These are phyloP conservation scores for Monodelphis domestica DNA, from an alignment of 2,797 vertebrate genomes.

Conservation along the genomic window DNA sequence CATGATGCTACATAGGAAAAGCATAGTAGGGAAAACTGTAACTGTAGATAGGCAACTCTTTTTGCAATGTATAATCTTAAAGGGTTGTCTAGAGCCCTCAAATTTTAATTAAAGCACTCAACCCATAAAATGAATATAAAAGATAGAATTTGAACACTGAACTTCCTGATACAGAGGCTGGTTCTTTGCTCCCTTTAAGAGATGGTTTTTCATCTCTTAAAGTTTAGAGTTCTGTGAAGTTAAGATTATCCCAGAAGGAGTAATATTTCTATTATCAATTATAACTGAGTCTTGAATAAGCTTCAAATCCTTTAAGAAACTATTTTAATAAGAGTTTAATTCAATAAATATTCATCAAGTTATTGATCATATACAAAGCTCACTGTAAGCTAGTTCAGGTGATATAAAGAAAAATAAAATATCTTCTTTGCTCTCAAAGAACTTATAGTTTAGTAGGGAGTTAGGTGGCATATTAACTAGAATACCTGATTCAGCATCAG, in stretches of 20 bases:
- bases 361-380: background rate
- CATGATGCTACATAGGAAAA: background rate
- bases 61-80: background rate
- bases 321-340: background rate
- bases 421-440: background rate
- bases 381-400: background rate
- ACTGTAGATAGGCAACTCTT: background rate
- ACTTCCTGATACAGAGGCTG: background rate
- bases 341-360: background rate
- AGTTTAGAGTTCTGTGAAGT: background rate
- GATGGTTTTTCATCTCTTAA: background rate
- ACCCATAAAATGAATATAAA: background rate
- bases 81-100: background rate
- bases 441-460: background rate
- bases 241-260: background rate
- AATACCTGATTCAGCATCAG: background rate
- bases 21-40: background rate
- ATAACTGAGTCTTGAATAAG: background rate
- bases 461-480: background rate
- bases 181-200: background rate
- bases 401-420: background rate
- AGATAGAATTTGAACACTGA: background rate
- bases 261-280: background rate
- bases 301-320: background rate
- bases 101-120: background rate